Conservation (phyloP, 2,113 vertebrate species). For the Bettongia penicillata region DNA sequence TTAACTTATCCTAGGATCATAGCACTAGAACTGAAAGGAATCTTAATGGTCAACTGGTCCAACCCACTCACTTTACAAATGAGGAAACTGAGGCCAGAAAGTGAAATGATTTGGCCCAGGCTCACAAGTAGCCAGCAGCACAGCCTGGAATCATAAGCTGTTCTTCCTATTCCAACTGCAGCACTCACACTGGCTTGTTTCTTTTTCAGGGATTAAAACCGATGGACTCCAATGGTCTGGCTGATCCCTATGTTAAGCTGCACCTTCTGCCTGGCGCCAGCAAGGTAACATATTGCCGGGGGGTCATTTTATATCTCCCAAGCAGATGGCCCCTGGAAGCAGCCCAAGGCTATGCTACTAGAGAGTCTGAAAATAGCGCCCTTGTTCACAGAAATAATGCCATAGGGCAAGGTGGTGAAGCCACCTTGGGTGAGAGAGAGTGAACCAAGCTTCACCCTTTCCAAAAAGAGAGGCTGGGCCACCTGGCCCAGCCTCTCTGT, state of each 20-base stretch:
- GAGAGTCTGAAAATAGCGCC: slow-evolving; percentile 40
- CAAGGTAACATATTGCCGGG: slow-evolving; percentile 88
- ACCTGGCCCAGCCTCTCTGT: neutral
- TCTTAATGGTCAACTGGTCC: neutral
- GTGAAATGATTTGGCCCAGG: neutral
- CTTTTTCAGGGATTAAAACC: slow-evolving; percentile 92
- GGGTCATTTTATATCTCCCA: neutral
- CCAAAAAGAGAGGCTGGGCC: neutral
- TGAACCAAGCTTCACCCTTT: neutral
- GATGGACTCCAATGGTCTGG: slow-evolving; percentile 97
- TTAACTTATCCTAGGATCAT: neutral
- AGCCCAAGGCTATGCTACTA: neutral
- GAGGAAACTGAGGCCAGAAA: neutral
- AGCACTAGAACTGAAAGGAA: neutral
- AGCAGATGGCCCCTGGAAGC: slow-evolving; percentile 12
- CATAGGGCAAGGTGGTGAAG: neutral
- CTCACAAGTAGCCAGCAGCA: neutral
- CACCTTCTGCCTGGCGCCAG: slow-evolving; percentile 97
- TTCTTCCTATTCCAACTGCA: neutral
- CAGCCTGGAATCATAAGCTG: neutral
- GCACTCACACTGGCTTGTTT: accelerated
- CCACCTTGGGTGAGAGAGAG: neutral
- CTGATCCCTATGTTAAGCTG: slow-evolving; percentile 96
- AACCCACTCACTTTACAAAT: neutral
- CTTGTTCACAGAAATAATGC: neutral